These are phyloP conservation scores for Ectemnius continuus DNA, from an alignment of 2,888 invertebrate species.

Conservation along the genomic window DNA sequence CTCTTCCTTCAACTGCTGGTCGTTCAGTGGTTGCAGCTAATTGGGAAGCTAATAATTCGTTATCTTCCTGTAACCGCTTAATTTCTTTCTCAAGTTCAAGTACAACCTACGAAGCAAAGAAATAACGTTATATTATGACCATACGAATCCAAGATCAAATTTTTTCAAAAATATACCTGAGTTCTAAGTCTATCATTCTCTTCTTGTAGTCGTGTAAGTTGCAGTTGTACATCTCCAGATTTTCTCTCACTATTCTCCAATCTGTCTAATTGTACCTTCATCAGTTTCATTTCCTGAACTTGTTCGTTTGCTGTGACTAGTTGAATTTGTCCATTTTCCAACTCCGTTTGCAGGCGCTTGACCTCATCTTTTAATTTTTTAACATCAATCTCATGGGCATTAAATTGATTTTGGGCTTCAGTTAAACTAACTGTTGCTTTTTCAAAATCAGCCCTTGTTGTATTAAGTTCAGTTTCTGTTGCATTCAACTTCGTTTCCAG, in stretches of 20 bases:
- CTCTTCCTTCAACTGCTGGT: conserved; percentile 75
- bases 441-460: conserved; percentile 53
- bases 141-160: conserved; percentile 6
- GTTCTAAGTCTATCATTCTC: conserved; percentile 79
- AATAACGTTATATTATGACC: background rate
- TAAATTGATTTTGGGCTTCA: conserved; percentile 57
- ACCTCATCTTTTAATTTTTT: conserved; percentile 60
- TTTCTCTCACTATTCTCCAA: conserved; percentile 59
- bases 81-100: conserved; percentile 69
- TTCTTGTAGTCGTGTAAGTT: conserved; percentile 79
- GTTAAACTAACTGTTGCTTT: conserved; percentile 57
- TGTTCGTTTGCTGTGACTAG: conserved; percentile 44
- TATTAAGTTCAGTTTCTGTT: conserved; percentile 57
- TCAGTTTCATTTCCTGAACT: conserved; percentile 45
- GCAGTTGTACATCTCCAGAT: conserved; percentile 59
- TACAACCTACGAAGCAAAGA: conserved; percentile 55
- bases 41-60: conserved; percentile 75
- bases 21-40: conserved; percentile 76
- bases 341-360: conserved; percentile 57
- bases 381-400: conserved; percentile 55
- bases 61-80: conserved; percentile 75
- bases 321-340: conserved; percentile 56
- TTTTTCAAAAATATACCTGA: conserved; percentile 69
- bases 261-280: conserved; percentile 59
- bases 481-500: conserved; percentile 70